Conservation (phyloP, 2,797 vertebrate genomes). For the Anas capensis region DNA sequence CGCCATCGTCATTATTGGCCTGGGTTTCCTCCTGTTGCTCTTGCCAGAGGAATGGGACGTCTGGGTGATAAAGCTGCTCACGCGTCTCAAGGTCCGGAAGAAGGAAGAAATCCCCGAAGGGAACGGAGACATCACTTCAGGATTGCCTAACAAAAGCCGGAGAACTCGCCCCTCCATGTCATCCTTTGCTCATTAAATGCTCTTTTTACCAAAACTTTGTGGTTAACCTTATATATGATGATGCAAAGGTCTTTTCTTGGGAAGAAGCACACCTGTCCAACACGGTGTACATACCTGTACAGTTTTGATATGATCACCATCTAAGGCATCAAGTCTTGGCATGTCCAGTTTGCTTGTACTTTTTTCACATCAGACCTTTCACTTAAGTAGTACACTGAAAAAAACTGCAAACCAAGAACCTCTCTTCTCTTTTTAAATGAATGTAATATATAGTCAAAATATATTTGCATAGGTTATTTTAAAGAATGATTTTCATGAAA, state of each 20-base stretch:
- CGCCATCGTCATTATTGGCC: slow-evolving; percentile 93
- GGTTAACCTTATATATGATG: slow-evolving; percentile 36
- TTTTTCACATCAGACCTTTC: slow-evolving; percentile 81
- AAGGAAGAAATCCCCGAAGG: slow-evolving; percentile 89
- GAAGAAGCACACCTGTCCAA: slow-evolving; percentile 73
- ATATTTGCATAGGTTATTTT: slow-evolving; percentile 68
- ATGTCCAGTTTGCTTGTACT: slow-evolving; percentile 82
- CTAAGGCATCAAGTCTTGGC: slow-evolving; percentile 78
- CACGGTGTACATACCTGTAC: slow-evolving; percentile 81
- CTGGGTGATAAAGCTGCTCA: slow-evolving; percentile 91
- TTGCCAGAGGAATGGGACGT: slow-evolving; percentile 97
- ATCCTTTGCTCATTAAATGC: slow-evolving; percentile 88
- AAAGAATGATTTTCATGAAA: slow-evolving; percentile 65
- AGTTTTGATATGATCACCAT: slow-evolving; percentile 80
- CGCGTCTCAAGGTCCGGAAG: slow-evolving; percentile 88
- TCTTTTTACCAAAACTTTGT: slow-evolving; percentile 60
- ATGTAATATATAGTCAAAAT: slow-evolving; percentile 74
- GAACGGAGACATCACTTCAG: slow-evolving; percentile 80
- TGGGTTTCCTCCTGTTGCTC: slow-evolving; percentile 95
- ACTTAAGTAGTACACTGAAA: slow-evolving; percentile 73
- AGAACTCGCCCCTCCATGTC: slow-evolving; percentile 89
- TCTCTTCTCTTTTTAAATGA: slow-evolving; percentile 76
- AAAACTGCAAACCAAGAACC: slow-evolving; percentile 68
- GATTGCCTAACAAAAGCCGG: slow-evolving; percentile 86
- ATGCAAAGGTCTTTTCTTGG: slow-evolving; percentile 67